phyloP scores from a whole-genome alignment of 2,797 vertebrate species.

The Geotrypetes seraphini region DNA sequence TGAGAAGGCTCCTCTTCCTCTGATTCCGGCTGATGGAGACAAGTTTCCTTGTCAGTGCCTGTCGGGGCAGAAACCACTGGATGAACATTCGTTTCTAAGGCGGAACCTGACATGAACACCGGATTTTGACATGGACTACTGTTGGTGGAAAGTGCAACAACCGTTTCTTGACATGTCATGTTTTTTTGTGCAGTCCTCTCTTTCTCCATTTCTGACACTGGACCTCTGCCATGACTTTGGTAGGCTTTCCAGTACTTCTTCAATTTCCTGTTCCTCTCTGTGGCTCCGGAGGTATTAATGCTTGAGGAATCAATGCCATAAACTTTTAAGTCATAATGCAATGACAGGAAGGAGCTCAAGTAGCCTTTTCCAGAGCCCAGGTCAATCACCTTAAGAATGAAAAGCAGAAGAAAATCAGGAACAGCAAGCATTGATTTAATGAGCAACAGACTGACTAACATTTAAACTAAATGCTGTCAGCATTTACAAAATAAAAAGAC shows the following conservation, averaged over 20 bases:
- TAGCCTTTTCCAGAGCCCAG: conserved; percentile 96
- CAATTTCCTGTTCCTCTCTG: conserved; percentile 89
- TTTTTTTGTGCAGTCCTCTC: conserved; percentile 20
- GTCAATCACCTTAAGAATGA: conserved; percentile 73
- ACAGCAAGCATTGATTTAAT: background rate
- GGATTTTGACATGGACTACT: conserved; percentile 20
- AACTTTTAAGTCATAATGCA: conserved; percentile 78
- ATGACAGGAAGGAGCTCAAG: conserved; percentile 86
- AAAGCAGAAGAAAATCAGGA: conserved; percentile 7
- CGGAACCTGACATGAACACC: conserved; percentile 8
- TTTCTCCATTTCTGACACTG: conserved; percentile 21
- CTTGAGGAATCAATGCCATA: conserved; percentile 92
- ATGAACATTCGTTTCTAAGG: conserved; percentile 6
- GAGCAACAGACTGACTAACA: background rate
- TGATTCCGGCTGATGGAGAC: conserved; percentile 11
- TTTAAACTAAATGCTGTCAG: conserved; percentile 4
- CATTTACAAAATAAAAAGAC: conserved; percentile 1
- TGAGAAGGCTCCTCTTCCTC: conserved; percentile 26
- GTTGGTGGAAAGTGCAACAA: background rate
- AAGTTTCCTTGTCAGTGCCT: conserved; percentile 13
- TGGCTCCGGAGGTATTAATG: conserved; percentile 80
- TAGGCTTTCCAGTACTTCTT: conserved; percentile 82
- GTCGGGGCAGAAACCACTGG: conserved; percentile 13
- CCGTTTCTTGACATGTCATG: conserved; percentile 19
- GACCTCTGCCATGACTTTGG: conserved; percentile 44